Percentiles rank a stretch among this genome's conserved stretches.
phyloP scores from a whole-genome alignment of 2,113 vertebrate species.

The Micronycteris hirsuta region DNA sequence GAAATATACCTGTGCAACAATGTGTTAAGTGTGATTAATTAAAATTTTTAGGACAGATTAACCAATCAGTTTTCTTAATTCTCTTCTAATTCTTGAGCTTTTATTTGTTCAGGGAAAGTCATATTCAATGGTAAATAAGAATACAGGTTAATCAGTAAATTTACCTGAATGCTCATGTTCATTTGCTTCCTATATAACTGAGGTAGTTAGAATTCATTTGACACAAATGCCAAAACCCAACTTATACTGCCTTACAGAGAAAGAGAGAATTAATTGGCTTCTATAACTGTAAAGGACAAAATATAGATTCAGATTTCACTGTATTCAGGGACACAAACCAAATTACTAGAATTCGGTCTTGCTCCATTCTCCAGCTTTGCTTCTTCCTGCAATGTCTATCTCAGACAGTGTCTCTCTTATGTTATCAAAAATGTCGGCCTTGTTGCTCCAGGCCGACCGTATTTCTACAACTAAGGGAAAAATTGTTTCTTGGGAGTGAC shows the following conservation, averaged over 20 bases:
- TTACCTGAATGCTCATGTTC: background rate
- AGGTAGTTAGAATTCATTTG: background rate
- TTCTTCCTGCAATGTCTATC: background rate
- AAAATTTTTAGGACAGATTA: background rate
- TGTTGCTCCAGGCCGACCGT: background rate
- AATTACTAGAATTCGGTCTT: background rate
- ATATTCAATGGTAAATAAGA: background rate
- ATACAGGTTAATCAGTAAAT: background rate
- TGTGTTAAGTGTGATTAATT: background rate
- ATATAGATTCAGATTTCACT: background rate
- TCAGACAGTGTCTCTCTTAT: background rate
- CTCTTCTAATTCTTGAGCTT: background rate
- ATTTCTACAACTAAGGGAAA: background rate
- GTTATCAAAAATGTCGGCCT: background rate
- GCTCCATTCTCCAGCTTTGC: background rate
- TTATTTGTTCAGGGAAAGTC: background rate
- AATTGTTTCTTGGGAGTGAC: background rate
- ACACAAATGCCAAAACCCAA: background rate
- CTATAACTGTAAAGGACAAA: background rate
- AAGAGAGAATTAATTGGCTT: background rate
- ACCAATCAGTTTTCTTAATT: background rate
- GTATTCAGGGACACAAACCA: background rate
- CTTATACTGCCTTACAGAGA: background rate
- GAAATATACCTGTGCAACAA: background rate
- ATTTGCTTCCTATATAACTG: background rate